Base-by-base conservation (phyloP, 1,140 invertebrate genomes). In the Leptoteleia sp. region DNA sequence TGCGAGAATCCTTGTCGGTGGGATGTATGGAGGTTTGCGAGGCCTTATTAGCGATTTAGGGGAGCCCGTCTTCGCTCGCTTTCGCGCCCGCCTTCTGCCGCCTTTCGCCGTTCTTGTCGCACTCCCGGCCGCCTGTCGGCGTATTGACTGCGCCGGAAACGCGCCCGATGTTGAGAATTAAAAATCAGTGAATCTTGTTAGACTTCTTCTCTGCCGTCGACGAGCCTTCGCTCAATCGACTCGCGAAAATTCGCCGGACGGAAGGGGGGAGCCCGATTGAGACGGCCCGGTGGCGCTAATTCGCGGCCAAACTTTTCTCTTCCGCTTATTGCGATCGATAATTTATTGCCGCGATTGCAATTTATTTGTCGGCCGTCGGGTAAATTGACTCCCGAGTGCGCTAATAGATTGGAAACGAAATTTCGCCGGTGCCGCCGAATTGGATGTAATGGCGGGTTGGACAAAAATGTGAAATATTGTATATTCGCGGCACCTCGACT, bases 111-210 rank as follows among this genome's bases (percentile, higher is more conserved):
- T 65, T 52, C 52, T 5, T 25, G 55, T 64, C 22, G 22, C 42
- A 7, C 37, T 6, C 7, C 13, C 59, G 7, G 17, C 52, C 62
- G 47, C 50, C 47, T 65, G 40, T 52, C 55, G 47, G 72, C 55
- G 79, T 82, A 82, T 84, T 77, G 82, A 79, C 75, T 84, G 47
- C 70, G 62, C 45, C 61, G 35, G 52, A 55, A 52, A 40, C n/a
- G n/a, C 61, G 42, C 42, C 70, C 55, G 64, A 83, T 83, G 62
- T 79, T 71, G 73, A 72, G 81, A 87, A 87, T 87, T 87, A 87
- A 87, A 87, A 87, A 87, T 86, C 85, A 79, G 81, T 87, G 84
- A 87, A 87, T 86, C 85, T 78, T 76, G 83, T 87, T 87, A 86
- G 80, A 61, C 82, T 73, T 79, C 73, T 82, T 67, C 57, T 64